Evolutionary conservation across 2,113 vertebrate genomes (phyloP), one percentile per base, ranked within the genome.

Genomic region (Trematomus loennbergii): DNA sequence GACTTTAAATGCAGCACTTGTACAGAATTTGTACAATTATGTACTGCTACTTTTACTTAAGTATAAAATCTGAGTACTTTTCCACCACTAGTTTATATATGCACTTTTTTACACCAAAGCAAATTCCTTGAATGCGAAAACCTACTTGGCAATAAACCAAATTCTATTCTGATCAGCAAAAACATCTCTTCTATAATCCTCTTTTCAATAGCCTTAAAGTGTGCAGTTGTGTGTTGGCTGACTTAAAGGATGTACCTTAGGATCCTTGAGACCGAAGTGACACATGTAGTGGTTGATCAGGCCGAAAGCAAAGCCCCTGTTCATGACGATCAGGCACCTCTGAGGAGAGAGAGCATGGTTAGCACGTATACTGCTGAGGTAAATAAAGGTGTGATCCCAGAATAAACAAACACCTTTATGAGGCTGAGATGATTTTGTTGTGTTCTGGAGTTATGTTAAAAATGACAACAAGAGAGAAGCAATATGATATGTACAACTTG

Each of bases 301-400:
- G 78, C 96, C 95, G 80, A 99, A 99, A 79, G 96, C 95, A 84
- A 97, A 99, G 71, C 98, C 97, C 92, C 98, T 95, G 92, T 99
- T 97, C 97, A 99, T 99, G 87, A 99, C 93, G 0, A 97, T 98
- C 87, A 99, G 94, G 75, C 97, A 98, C 70, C 97, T 96, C 98
- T 99, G 92, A 43, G 55, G 29, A 18, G 12, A 68, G 45, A 72
- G 22, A 75, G 22, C 0, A 1, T 0, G 36, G 22, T 81, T n/a
- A 82, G 50, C 5, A 5, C 50, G 29, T 8, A 9, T 12, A 33
- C 40, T 8, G 48, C 36, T 17, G 5, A 43, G 60, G 16, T 1
- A 52, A 12, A 13, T 0, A 45, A 43, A 13, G 1, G 12, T 13
- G 52, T 53, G 33, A 46, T 10, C 17, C 10, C 5, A 33, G 17